Evolutionary conservation across 2,113 vertebrate species (phyloP).

Genomic region (Grammomys surdaster): DNA sequence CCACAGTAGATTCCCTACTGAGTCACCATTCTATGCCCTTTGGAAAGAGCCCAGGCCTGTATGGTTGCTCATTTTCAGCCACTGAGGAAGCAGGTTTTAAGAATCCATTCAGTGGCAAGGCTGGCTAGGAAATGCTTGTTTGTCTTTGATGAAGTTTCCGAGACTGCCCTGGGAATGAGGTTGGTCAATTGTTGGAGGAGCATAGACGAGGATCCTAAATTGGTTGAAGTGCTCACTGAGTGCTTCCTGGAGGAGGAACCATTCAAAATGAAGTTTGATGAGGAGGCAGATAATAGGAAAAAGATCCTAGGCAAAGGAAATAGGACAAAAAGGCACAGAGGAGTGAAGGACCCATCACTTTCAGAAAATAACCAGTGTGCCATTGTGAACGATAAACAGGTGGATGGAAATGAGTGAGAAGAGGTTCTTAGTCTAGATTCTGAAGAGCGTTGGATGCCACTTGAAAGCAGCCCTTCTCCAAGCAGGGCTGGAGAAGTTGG

Average conservation of each 20-base stretch:
- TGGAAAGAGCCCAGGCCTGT: not conserved
- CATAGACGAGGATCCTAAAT: not conserved
- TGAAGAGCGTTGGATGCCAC: not conserved
- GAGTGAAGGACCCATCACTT: not conserved
- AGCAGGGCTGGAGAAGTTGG: not conserved
- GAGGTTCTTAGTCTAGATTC: not conserved
- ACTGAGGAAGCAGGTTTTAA: not conserved
- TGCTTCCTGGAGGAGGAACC: not conserved
- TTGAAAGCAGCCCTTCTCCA: not conserved
- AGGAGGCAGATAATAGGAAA: not conserved
- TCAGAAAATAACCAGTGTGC: not conserved
- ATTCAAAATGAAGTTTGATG: constrained; percentile 38
- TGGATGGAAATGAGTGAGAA: not conserved
- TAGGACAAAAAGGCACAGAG: not conserved
- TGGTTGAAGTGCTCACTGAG: not conserved
- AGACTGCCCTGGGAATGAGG: not conserved
- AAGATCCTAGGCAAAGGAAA: not conserved
- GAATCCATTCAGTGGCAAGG: not conserved
- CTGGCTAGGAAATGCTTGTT: not conserved
- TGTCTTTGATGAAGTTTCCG: not conserved
- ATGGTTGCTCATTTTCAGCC: not conserved
- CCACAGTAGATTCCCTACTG: not conserved
- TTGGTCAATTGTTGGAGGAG: not conserved
- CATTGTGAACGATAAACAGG: not conserved
- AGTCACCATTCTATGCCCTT: not conserved